Percentiles rank a stretch among this genome's conserved stretches.
phyloP scores from a whole-genome alignment of 2,797 vertebrate species.

The Cuniculus paca region DNA sequence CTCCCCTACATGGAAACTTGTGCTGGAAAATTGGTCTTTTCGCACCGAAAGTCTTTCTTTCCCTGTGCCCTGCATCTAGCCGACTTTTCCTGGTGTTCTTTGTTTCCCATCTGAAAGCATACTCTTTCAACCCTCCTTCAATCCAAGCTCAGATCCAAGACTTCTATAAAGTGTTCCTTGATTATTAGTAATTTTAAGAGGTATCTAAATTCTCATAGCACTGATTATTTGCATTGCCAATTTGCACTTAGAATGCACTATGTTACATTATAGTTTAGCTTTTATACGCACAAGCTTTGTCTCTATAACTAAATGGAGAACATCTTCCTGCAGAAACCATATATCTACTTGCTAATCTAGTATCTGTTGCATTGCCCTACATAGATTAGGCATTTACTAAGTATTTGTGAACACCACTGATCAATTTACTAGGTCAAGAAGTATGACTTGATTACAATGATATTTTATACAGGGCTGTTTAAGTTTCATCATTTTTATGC shows the following conservation, averaged over 20 bases:
- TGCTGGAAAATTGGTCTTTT: background rate
- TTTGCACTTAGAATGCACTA: background rate
- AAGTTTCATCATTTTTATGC: background rate
- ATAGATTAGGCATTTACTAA: background rate
- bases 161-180: background rate
- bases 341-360: background rate
- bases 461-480: background rate
- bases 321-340: background rate
- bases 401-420: background rate
- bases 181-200: background rate
- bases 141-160: slow-evolving; percentile 8
- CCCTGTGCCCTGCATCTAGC: background rate
- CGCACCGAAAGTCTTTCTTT: background rate
- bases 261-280: background rate
- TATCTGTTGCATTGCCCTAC: background rate
- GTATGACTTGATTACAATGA: background rate
- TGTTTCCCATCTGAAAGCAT: slow-evolving; percentile 33
- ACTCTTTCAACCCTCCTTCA: background rate
- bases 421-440: background rate
- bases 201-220: background rate
- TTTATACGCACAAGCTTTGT: background rate
- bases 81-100: background rate
- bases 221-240: background rate
- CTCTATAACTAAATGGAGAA: background rate
- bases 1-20: background rate